Conservation (phyloP, 2,113 vertebrate genomes). For the Tyto alba region DNA sequence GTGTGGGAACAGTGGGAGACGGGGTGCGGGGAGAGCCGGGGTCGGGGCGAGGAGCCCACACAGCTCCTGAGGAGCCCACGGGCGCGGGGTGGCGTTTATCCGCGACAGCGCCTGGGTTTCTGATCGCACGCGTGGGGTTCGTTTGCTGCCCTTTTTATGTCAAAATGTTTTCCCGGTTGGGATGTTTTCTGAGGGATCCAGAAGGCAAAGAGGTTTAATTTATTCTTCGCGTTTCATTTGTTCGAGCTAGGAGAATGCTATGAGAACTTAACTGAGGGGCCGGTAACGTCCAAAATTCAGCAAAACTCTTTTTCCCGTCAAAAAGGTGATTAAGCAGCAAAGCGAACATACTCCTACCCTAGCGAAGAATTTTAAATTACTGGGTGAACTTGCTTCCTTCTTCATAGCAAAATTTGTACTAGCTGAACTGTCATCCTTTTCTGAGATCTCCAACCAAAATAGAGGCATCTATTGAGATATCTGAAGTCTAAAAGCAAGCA, state of each 20-base stretch:
- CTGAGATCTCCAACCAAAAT: not conserved
- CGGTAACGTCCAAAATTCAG: not conserved
- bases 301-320: not conserved
- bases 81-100: no score
- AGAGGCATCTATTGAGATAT: not conserved
- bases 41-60: not conserved
- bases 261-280: not conserved
- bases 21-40: not conserved
- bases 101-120: no score
- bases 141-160: accelerated
- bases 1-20: not conserved
- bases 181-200: not conserved
- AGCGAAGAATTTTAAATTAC: not conserved
- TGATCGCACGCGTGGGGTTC: no score
- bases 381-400: not conserved
- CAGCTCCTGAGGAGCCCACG: no score
- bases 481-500: not conserved
- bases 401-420: not conserved
- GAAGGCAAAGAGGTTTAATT: not conserved
- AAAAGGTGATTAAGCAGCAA: not conserved
- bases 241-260: not conserved
- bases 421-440: not conserved
- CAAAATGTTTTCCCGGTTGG: accelerated
- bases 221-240: accelerated
- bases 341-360: not conserved